A percentile compares a stretch with the other conserved stretches of the same genome.
Conservation (phyloP, 1,140 invertebrate species). For the Rhopalosiphum maidis region DNA sequence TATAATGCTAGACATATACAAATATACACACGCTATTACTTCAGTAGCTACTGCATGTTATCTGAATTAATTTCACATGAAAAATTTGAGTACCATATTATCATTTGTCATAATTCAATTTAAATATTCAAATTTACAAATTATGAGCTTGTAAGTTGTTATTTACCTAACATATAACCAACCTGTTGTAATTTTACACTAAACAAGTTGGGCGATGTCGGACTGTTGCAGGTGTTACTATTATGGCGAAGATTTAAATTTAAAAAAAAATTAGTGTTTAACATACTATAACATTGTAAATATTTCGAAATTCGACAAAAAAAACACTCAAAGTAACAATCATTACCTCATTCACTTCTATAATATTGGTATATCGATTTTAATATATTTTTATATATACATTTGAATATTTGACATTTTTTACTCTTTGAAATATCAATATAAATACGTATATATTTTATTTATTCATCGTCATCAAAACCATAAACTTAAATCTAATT, state of each 20-base stretch:
- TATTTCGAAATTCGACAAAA: background rate
- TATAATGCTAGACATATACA: background rate
- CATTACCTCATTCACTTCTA: too few species aligned
- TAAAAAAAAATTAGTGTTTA: background rate
- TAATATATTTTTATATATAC: too few species aligned
- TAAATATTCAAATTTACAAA: slow-evolving; percentile 1
- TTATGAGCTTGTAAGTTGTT: background rate
- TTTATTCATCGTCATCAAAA: too few species aligned
- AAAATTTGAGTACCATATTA: background rate
- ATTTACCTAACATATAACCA: background rate
- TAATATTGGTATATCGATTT: too few species aligned
- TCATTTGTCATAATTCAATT: background rate
- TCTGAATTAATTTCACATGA: background rate
- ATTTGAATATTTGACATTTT: too few species aligned
- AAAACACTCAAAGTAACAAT: too few species aligned
- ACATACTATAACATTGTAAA: background rate
- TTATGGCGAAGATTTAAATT: background rate
- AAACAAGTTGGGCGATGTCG: background rate
- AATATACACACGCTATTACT: background rate
- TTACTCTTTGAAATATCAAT: too few species aligned
- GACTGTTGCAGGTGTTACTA: background rate
- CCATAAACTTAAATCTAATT: too few species aligned
- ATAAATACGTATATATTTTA: too few species aligned
- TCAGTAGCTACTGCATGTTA: background rate
- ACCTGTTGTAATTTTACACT: background rate